Percentiles rank a stretch among this genome's conserved stretches.
Evolutionary conservation across 30 jellyfish, hydroid and myxozoan species (phyloP).

Genomic region (Turritopsis rubra): DNA sequence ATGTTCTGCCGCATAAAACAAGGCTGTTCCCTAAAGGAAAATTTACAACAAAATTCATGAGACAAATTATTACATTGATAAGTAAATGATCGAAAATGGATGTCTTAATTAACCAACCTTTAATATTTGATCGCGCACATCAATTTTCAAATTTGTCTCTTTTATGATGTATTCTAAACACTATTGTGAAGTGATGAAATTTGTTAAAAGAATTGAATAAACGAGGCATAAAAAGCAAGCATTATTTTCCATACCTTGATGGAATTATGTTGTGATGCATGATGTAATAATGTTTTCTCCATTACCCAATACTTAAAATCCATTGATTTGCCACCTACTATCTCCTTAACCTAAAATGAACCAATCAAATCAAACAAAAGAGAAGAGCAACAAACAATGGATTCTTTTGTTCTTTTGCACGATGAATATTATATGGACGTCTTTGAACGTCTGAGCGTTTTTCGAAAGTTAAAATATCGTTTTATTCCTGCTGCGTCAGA

Average conservation of each 20-base stretch:
- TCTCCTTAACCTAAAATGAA: slow-evolving; percentile 24
- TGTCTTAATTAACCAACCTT: slow-evolving; percentile 8
- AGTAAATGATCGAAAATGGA: no score
- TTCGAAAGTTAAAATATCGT: no score
- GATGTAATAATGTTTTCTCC: slow-evolving; percentile 29
- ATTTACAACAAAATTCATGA: neutral
- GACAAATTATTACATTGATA: no score
- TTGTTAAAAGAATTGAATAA: neutral
- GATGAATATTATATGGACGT: no score
- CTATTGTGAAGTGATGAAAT: neutral
- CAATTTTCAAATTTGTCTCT: slow-evolving; percentile 20
- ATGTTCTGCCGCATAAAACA: slow-evolving; percentile 34
- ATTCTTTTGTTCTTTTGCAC: no score
- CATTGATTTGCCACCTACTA: slow-evolving; percentile 6
- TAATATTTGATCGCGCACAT: slow-evolving; percentile 35
- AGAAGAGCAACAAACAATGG: no score
- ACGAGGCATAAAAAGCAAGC: neutral
- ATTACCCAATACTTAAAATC: slow-evolving; percentile 32
- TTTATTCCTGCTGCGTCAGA: no score
- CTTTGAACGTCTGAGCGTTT: no score
- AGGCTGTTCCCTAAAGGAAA: slow-evolving; percentile 20
- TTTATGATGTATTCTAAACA: slow-evolving; percentile 28
- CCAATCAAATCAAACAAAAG: no score
- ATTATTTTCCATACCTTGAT: slow-evolving; percentile 9
- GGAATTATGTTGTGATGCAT: slow-evolving; percentile 37